Evolutionary conservation across 2,797 vertebrate species (phyloP).

Genomic region (Gymnoscopelus microlampas): DNA sequence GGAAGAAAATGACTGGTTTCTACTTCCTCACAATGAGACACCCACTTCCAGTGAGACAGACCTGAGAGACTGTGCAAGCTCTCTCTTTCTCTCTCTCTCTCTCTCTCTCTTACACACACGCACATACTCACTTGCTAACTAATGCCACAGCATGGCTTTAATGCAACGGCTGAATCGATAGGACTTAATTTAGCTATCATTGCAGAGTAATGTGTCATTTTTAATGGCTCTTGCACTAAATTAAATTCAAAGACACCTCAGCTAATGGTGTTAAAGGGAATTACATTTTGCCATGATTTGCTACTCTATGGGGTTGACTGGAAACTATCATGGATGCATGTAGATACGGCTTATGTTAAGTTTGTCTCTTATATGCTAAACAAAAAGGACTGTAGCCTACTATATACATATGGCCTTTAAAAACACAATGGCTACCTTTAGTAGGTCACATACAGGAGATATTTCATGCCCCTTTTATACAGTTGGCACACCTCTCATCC

Average conservation of each 20-base stretch:
- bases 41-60: slow-evolving; percentile 70
- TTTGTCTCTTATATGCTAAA: slow-evolving; percentile 51
- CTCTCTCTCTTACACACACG: slow-evolving; percentile 35
- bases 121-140: slow-evolving; percentile 60
- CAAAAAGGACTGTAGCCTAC: slow-evolving; percentile 47
- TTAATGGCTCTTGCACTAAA: slow-evolving; percentile 79
- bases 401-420: slow-evolving; percentile 46
- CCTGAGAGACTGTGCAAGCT: slow-evolving; percentile 68
- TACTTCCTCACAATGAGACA: slow-evolving; percentile 78
- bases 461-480: slow-evolving; percentile 30
- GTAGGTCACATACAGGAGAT: slow-evolving; percentile 11
- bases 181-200: slow-evolving; percentile 82
- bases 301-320: slow-evolving; percentile 65
- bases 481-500: slow-evolving; percentile 55
- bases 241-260: slow-evolving; percentile 81
- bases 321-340: slow-evolving; percentile 51
- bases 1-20: slow-evolving; percentile 77
- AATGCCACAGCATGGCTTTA: slow-evolving; percentile 69
- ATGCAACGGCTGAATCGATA: slow-evolving; percentile 80
- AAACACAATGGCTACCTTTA: slow-evolving; percentile 37
- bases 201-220: slow-evolving; percentile 82
- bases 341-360: slow-evolving; percentile 58
- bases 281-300: slow-evolving; percentile 77
- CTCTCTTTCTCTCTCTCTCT: slow-evolving; percentile 60
- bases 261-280: slow-evolving; percentile 79